Evolutionary conservation across 2,797 vertebrate genomes (phyloP).

Genomic region (Syngnathus rostellatus): DNA sequence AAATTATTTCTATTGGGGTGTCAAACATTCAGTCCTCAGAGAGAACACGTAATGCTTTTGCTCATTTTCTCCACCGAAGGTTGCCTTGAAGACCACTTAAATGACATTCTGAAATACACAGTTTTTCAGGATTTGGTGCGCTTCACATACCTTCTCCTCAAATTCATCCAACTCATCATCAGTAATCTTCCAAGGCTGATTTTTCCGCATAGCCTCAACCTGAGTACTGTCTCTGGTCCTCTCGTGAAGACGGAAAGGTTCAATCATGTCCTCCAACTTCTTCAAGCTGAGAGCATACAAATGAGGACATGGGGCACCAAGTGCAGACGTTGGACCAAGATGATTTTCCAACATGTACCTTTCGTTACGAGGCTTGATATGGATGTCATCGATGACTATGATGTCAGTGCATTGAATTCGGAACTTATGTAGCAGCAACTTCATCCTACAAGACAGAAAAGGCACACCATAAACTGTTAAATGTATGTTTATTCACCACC

Average conservation of each 20-base stretch:
- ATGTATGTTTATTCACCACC: not conserved
- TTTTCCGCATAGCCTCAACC: conserved; percentile 78
- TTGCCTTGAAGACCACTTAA: too few relatives aligned
- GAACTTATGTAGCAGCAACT: conserved; percentile 85
- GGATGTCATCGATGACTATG: conserved; percentile 84
- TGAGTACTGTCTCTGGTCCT: conserved; percentile 73
- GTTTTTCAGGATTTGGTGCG: too few relatives aligned
- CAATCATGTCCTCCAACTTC: conserved; percentile 90
- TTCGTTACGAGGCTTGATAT: conserved; percentile 76
- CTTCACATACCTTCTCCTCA: conserved; percentile 84
- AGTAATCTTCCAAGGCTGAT: conserved; percentile 88
- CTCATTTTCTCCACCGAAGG: too few relatives aligned
- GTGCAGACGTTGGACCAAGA: not conserved
- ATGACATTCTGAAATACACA: too few relatives aligned
- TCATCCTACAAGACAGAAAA: conserved; percentile 73
- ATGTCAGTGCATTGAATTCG: conserved; percentile 90
- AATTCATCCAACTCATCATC: conserved; percentile 83
- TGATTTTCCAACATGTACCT: conserved; percentile 67
- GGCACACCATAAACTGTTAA: not conserved
- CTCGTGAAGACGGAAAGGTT: conserved; percentile 86
- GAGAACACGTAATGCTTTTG: too few relatives aligned
- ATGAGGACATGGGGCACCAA: conserved; percentile 13
- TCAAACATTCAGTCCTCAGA: too few relatives aligned
- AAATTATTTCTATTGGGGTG: not conserved
- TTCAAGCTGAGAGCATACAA: conserved; percentile 73